Evolutionary conservation across 2,888 invertebrate genomes (phyloP).

Genomic region (Glaucopsyche alexis): DNA sequence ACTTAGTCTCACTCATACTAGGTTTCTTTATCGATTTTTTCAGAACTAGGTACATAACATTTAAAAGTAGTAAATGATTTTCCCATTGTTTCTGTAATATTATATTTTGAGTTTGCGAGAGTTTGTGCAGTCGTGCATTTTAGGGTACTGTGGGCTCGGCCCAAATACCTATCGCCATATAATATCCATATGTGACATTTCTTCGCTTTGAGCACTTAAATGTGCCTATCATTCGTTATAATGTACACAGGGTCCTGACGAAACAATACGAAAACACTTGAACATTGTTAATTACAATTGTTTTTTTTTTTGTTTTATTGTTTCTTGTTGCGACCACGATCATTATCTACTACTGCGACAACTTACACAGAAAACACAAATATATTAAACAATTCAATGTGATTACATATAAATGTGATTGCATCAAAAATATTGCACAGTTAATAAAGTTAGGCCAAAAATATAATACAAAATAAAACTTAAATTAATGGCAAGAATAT

Average conservation of each 20-base stretch:
- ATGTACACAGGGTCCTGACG: background rate
- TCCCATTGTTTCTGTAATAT: no score
- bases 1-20: no score
- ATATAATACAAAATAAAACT: slow-evolving; percentile 32
- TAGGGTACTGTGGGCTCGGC: background rate
- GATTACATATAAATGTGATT: slow-evolving; percentile 34
- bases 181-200: background rate
- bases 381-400: slow-evolving; percentile 24
- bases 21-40: no score
- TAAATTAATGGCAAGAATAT: slow-evolving; percentile 52
- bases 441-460: slow-evolving; percentile 33
- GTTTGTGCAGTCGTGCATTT: background rate
- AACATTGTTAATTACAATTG: background rate
- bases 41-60: no score
- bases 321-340: background rate
- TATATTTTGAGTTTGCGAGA: background rate
- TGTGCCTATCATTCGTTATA: background rate
- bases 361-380: background rate
- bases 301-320: background rate
- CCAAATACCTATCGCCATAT: background rate
- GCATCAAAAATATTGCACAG: slow-evolving; percentile 38
- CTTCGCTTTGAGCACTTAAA: background rate
- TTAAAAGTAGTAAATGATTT: no score
- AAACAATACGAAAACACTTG: background rate
- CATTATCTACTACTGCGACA: background rate